These are phyloP conservation scores for Caenorhabditis virilis DNA, from an alignment of 2,888 invertebrate genomes.

Conservation along the genomic window DNA sequence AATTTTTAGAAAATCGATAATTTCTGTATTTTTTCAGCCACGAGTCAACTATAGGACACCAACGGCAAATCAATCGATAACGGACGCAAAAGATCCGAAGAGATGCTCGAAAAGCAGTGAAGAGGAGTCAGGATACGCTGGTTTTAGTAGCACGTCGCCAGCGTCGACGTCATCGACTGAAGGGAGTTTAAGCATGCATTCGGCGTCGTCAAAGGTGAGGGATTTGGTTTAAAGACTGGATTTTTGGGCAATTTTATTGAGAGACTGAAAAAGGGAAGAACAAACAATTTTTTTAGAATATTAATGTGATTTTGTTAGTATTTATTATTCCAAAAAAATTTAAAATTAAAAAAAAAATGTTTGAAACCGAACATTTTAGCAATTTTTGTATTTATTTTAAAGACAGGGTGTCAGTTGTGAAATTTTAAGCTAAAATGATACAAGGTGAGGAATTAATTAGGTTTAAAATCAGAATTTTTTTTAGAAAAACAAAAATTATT, in stretches of 20 bases:
- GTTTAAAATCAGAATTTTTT: too few species aligned
- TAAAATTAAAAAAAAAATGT: too few species aligned
- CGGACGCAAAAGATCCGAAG: neutral
- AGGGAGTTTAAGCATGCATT: slow-evolving; percentile 45
- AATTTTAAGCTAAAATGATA: too few species aligned
- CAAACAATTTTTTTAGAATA: too few species aligned
- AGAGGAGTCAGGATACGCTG: slow-evolving; percentile 57
- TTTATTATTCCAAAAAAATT: too few species aligned
- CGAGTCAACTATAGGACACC: slow-evolving; percentile 16
- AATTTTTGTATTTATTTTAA: too few species aligned
- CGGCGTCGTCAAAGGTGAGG: slow-evolving; percentile 30
- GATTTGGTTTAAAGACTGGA: neutral
- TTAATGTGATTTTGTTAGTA: too few species aligned
- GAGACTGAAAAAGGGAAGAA: too few species aligned
- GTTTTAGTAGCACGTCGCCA: slow-evolving; percentile 51
- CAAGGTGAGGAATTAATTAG: too few species aligned
- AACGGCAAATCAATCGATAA: neutral
- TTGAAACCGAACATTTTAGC: too few species aligned
- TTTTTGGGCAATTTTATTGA: neutral
- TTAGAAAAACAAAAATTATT: too few species aligned
- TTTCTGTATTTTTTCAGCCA: slow-evolving; percentile 16
- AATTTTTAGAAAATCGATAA: neutral
- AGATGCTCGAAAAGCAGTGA: slow-evolving; percentile 52
- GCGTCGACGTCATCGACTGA: slow-evolving; percentile 51
- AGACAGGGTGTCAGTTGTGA: too few species aligned